Base-by-base conservation (phyloP, 2,113 vertebrate species). In the Aptenodytes patagonicus region DNA sequence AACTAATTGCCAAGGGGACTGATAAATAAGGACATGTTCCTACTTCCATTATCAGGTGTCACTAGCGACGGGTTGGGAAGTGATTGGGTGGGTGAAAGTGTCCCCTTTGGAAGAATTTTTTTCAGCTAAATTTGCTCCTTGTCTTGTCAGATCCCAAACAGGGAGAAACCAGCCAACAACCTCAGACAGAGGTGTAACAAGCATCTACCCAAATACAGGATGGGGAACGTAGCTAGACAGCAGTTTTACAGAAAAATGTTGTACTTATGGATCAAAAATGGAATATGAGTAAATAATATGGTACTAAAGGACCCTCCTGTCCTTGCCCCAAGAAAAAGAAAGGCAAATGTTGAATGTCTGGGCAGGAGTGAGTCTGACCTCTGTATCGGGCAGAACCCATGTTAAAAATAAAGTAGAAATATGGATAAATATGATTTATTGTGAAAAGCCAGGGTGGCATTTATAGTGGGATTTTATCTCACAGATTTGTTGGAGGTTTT, bases 11-110 rank as follows among this genome's bases (percentile, higher is more conserved):
- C 62, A 68, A 75, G 65, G 9, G 40, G 70, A 77, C 91, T 94
- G 93, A 97, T 97, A 95, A 96, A 91, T 80, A 83, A 94, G 86
- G 31, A 95, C 31, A 1, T 49, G 36, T 91, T 94, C 57, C 64
- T 65, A 17, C 38, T 88, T 78, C 71, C 54, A 70, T 79, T 95
- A 93, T 95, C 95, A 89, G 62, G 73, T 79, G 52, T 83, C 73
- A 79, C 51, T 80, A 47, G 57, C 2, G 11, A 64, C 0, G 1
- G 18, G 38, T 40, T 77, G 62, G 62, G 81, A 83, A 73, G 20
- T 49, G 51, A 55, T n/a, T 9, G 21, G 70, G 64, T 91, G 34
- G 36, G 91, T 95, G 87, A 96, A 96, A 92, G 76, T 18, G 47
- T 68, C 28, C 40, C 17, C 19, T 92, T 24, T 66, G 66, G 47